A percentile compares a stretch with the other conserved stretches of the same genome.
These are phyloP conservation scores for Elachura formosa DNA, from an alignment of 2,113 vertebrate species.

Conservation along the genomic window DNA sequence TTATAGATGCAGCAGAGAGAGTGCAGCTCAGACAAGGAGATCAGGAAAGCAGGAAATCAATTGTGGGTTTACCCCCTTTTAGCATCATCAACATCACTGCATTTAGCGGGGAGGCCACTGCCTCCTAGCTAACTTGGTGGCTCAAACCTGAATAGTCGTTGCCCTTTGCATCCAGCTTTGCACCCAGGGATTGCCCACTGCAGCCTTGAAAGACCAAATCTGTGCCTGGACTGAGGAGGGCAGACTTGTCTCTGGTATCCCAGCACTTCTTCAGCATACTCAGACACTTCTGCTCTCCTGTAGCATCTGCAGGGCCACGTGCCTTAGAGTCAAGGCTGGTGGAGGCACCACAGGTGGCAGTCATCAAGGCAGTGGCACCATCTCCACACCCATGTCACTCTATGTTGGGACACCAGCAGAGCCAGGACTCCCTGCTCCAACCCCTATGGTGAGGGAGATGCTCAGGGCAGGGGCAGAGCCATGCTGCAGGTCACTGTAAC, in stretches of 20 bases:
- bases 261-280: neutral
- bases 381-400: neutral
- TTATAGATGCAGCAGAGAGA: neutral
- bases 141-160: neutral
- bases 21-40: neutral
- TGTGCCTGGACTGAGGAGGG: neutral
- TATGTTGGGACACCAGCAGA: neutral
- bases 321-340: fast-evolving
- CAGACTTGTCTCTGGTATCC: neutral
- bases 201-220: neutral
- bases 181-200: neutral
- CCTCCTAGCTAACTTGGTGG: fast-evolving
- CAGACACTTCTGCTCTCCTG: neutral
- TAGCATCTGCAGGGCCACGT: neutral
- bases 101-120: neutral
- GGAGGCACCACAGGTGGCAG: neutral
- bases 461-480: neutral
- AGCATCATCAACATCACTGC: neutral
- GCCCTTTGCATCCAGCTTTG: neutral
- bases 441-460: neutral
- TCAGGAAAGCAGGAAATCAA: neutral
- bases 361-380: neutral
- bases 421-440: neutral
- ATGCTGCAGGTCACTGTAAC: neutral
- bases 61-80: neutral